phyloP scores from a whole-genome alignment of 2,888 invertebrate genomes.

The Argyra leucocephala region DNA sequence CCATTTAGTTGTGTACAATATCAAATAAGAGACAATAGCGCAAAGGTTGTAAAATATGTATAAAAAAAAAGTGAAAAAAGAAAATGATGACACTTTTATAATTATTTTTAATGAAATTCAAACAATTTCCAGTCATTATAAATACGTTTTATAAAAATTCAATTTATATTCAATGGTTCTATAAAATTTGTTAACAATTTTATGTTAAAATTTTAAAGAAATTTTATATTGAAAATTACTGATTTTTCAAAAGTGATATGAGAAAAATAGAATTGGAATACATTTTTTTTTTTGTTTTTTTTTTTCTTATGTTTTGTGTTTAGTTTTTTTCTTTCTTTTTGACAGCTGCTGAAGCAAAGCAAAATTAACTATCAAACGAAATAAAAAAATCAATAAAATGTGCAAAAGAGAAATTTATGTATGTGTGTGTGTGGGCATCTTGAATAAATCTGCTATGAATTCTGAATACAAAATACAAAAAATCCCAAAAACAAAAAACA shows the following conservation, averaged over 20 bases:
- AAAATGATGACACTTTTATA: neutral
- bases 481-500: no score
- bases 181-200: neutral
- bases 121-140: no score
- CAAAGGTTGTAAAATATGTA: no score
- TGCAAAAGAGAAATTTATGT: neutral
- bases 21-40: neutral
- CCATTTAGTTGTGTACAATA: neutral
- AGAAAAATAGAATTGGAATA: no score
- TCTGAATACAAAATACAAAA: no score
- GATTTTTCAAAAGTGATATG: no score
- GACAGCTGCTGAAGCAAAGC: neutral
- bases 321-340: neutral
- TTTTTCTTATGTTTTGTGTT: neutral
- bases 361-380: neutral
- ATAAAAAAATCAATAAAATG: constrained; percentile 3
- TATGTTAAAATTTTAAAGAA: neutral
- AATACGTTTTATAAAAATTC: no score
- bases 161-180: neutral
- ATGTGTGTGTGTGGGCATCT: neutral
- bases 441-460: no score
- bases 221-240: neutral
- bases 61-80: neutral
- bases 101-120: neutral
- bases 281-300: no score